phyloP scores from a whole-genome alignment of 2,113 vertebrate species.

The Lethenteron camtschaticum region DNA sequence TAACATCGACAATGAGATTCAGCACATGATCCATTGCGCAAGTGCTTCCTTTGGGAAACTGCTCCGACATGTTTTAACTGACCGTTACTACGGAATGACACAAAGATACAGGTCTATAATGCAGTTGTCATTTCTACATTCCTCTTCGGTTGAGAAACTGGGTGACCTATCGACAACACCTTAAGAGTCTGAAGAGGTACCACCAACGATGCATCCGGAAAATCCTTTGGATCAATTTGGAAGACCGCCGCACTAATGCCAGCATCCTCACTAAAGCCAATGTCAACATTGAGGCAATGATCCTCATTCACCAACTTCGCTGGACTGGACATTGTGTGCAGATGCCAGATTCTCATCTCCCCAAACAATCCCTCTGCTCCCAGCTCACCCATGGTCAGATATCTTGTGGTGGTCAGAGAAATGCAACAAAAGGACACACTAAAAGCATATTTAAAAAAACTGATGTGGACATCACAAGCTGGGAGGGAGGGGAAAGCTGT shows the following conservation, averaged over 20 bases:
- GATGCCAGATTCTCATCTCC: neutral
- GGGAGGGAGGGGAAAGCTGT: neutral
- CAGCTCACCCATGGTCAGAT: neutral
- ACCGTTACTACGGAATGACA: neutral
- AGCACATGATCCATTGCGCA: neutral
- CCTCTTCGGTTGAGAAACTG: neutral
- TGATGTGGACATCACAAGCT: constrained; percentile 1
- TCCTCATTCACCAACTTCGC: neutral
- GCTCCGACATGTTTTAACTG: neutral
- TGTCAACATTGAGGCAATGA: neutral
- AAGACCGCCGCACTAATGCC: neutral
- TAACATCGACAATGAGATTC: neutral
- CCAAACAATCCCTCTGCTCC: neutral
- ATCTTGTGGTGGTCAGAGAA: neutral
- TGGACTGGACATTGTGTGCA: neutral
- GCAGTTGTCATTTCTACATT: neutral
- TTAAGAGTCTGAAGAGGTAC: neutral
- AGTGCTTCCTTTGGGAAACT: neutral
- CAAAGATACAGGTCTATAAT: neutral
- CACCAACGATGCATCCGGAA: neutral
- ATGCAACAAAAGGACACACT: neutral
- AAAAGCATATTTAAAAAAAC: neutral
- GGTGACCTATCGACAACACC: neutral
- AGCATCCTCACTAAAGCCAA: neutral
- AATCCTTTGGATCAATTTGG: neutral